Conservation (phyloP, 2,113 vertebrate species). For the Labrus mixtus region DNA sequence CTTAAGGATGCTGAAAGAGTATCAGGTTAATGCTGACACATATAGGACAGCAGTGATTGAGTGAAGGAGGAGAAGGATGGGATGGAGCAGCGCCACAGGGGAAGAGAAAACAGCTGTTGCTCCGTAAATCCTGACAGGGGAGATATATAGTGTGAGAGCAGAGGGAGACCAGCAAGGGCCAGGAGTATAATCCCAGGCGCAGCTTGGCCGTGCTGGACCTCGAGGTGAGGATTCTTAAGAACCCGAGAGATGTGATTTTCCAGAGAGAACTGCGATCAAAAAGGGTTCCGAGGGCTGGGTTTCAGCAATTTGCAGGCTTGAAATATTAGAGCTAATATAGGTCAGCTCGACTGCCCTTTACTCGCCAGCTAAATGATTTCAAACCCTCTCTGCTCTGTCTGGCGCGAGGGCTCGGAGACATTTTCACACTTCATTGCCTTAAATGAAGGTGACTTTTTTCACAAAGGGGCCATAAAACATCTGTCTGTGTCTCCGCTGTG, state of each 20-base stretch:
- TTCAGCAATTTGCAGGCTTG: background rate
- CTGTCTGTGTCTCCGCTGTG: constrained; percentile 35
- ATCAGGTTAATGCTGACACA: constrained; percentile 46
- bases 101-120: constrained; percentile 71
- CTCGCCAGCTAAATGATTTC: constrained; percentile 35
- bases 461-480: constrained; percentile 60
- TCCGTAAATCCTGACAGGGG: constrained; percentile 39
- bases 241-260: constrained; percentile 2
- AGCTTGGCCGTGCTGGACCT: constrained; percentile 3
- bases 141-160: constrained; percentile 51
- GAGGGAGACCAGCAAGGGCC: constrained; percentile 45
- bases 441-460: constrained; percentile 53
- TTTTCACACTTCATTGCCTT: constrained; percentile 66
- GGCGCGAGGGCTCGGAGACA: constrained; percentile 1
- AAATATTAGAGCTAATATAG: constrained; percentile 35
- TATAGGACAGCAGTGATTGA: constrained; percentile 47
- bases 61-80: constrained; percentile 39
- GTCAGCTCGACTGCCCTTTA: constrained; percentile 33
- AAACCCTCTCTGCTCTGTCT: constrained; percentile 32
- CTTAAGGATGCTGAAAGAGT: constrained; percentile 29
- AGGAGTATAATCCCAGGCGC: constrained; percentile 30
- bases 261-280: constrained; percentile 19
- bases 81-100: constrained; percentile 42
- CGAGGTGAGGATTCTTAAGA: background rate
- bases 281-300: constrained; percentile 30